Evolutionary conservation across 37 sponge, comb jelly and placozoan genomes (phyloP), one percentile per base, ranked within the genome.

Genomic region (Haliclona indistincta): DNA sequence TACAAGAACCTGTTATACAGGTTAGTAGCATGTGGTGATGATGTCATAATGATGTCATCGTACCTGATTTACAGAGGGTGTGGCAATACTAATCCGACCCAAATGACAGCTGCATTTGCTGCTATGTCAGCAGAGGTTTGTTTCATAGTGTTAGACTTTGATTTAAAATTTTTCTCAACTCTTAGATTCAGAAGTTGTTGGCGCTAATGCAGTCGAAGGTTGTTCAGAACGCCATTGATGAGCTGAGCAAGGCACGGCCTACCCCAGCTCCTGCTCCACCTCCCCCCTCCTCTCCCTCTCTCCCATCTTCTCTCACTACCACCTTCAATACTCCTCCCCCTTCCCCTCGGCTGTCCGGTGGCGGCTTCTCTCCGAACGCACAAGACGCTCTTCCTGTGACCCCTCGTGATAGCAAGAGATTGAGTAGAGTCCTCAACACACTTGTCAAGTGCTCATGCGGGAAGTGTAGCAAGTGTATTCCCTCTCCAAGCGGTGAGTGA

Each of bases 171-270:
- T n/a, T n/a, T 19, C 52, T 25, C 67, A 8, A n/a, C 63, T 23
- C 40, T 4, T 35, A 88, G 88, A 53, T 89, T 13, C 90, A 89
- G 72, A 69, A 83, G 15, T 28, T 89, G 35, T 55, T 89, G 26
- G 34, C 30, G 8, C 17, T 75, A 65, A 75, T 84, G 80, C 78
- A 89, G 71, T 60, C 75, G 0, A 15, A 23, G 2, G 38, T 68
- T 38, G 81, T 84, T 1, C 58, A 56, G 58, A 67, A 79, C 1
- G 70, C 90, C 67, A 84, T 89, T 35, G 68, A 74, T 7, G 44
- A 38, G 25, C 77, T 89, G 4, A 68, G 63, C 4, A 19, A 33
- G 8, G 84, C 90, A 4, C 63, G 89, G 0, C 75, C 81, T 2
- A 58, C 44, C 34, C 23, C 60, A 25, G 26, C 6, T 58, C 60